Base-by-base conservation (phyloP, 1,140 invertebrate species). In the Caenorhabditis inopinata region DNA sequence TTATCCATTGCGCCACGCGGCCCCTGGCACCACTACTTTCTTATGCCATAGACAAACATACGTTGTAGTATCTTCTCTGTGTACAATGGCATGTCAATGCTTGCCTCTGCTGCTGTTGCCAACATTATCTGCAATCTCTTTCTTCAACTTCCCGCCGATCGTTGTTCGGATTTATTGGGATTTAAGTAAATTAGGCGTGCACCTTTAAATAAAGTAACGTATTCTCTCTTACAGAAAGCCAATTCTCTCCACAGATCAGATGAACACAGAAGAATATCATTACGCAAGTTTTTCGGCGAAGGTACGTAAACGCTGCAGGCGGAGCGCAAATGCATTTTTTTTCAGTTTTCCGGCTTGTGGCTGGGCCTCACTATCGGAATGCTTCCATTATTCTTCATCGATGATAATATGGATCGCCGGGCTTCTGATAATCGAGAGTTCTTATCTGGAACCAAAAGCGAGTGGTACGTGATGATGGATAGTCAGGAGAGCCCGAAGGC, bases 1-100 rank as follows among this genome's bases (percentile, higher is more conserved):
- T 84, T 84, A 84, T 84, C 83, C 83, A 84, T 84, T 84, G 83
- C 83, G 83, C 83, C 83, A 84, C 83, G 80, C 80, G 80, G 80
- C 80, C 80, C 62, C 47, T 75, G 80, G 80, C 80, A 75, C 62
- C 47, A 68, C 7, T 18, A 1, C 3, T 9, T 0, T 16, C 58
- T 16, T 38, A 11, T 14, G 9, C 11, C 18, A 9, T 6, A 4
- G 9, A 21, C 21, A 16, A 5, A 6, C 18, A 53, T 18, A 38
- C 21, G 1, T 68, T 68, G 14, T 32, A 68, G 58, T 68, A 18
- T 68, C n/a, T 68, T 68, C 58, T 68, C 58, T 4, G 58, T 68
- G 58, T 68, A 68, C 58, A 68, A 68, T 32, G 58, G 58, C 58
- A 68, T 68, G 58, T 68, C 58, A 38, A 68, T 68, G 58, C 25